A percentile compares a stretch with the other conserved stretches of the same genome.
These are phyloP conservation scores for Odontophorus gujanensis DNA, from an alignment of 2,113 vertebrate genomes.

Conservation along the genomic window DNA sequence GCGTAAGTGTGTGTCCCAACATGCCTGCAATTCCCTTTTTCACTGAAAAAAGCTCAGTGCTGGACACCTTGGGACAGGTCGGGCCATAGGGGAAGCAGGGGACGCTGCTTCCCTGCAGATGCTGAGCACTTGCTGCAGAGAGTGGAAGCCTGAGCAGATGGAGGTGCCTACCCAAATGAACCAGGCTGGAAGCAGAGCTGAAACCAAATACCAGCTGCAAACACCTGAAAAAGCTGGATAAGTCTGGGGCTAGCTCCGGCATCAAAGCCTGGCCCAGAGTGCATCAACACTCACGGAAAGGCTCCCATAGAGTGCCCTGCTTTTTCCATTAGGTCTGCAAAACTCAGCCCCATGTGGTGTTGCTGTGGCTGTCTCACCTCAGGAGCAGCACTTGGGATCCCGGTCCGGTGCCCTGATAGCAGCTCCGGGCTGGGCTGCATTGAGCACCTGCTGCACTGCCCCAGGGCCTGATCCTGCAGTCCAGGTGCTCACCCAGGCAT, in stretches of 20 bases:
- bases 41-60: accelerated
- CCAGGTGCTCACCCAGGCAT: background rate
- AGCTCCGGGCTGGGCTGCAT: accelerated
- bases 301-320: background rate
- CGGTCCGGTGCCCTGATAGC: background rate
- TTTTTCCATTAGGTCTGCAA: conserved; percentile 20
- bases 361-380: background rate
- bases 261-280: background rate
- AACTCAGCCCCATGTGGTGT: background rate
- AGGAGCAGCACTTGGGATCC: background rate
- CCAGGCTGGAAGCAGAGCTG: background rate
- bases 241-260: background rate
- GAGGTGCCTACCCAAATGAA: background rate
- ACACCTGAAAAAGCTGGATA: background rate
- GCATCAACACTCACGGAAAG: background rate
- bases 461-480: background rate
- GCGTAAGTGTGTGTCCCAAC: background rate
- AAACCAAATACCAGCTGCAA: background rate
- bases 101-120: accelerated
- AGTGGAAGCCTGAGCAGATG: accelerated
- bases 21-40: background rate
- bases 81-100: accelerated
- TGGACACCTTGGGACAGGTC: accelerated
- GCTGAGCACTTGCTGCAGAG: accelerated
- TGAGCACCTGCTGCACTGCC: background rate